Evolutionary conservation across 2,113 vertebrate species (phyloP).

Genomic region (Podiceps cristatus): DNA sequence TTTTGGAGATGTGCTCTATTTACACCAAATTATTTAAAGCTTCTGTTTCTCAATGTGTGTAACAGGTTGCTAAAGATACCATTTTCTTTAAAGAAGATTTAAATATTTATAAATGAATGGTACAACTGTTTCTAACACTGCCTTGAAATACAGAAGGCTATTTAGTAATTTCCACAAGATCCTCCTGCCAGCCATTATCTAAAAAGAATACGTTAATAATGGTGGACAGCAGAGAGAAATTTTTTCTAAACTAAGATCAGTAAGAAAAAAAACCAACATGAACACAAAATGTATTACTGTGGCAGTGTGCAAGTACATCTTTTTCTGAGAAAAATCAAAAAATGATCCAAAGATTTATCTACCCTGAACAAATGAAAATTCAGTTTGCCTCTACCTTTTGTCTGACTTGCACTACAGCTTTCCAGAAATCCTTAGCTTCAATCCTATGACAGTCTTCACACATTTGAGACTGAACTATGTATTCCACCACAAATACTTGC

Average conservation of each 20-base stretch:
- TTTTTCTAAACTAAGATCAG: not conserved
- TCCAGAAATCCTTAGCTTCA: conserved; percentile 99
- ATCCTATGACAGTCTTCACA: conserved; percentile 97
- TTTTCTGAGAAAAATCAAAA: not conserved
- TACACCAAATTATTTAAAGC: not conserved
- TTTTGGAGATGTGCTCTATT: not conserved
- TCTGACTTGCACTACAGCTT: conserved; percentile 94
- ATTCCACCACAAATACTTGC: conserved; percentile 96
- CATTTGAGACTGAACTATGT: conserved; percentile 89
- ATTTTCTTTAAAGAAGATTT: not conserved
- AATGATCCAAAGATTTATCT: not conserved
- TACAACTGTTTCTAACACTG: not conserved
- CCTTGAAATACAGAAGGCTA: not conserved
- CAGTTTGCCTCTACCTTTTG: conserved; percentile 86
- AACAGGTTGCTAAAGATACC: not conserved
- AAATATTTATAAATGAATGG: not conserved
- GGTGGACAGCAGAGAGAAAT: not conserved
- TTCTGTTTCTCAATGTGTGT: not conserved
- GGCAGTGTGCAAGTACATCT: not conserved
- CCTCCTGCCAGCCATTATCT: not conserved
- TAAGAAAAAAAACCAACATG: not conserved
- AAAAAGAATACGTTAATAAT: not conserved
- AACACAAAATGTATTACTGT: not conserved
- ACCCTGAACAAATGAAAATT: fast-evolving
- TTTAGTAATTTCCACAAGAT: not conserved